Evolutionary conservation across 1,140 invertebrate species (phyloP), one percentile per base, ranked within the genome.

Genomic region (Trichomalopsis sarcophagae): DNA sequence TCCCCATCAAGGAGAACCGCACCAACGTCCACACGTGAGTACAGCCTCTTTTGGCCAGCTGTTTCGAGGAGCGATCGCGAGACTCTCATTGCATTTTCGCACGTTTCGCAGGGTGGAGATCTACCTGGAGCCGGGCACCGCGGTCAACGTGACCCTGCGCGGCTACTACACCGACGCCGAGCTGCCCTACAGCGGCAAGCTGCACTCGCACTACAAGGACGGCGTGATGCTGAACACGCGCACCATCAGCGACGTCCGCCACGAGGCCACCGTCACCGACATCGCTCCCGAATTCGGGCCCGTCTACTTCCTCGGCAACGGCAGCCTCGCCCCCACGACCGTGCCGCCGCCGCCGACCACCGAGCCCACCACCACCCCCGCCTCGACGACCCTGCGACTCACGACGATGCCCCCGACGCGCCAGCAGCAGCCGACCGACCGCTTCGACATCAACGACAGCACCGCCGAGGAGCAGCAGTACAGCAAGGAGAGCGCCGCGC

Each of bases 241-340:
- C 0, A 40, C 27, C 5, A 75, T 86, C 27, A 94, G 92, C 68
- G 95, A 95, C 13, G 94, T 93, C 84, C 93, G 94, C 69, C 92
- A 94, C 14, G 96, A 97, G 90, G 94, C 95, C 73, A 95, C 94
- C 6, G 93, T 97, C 89, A 91, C 93, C 71, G 95, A 97, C 87
- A 93, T 97, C 0, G 94, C 93, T 82, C 93, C 95, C 5, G 94
- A 95, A 84, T 96, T 95, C 83, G 95, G 96, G 44, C 95, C 96
- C 21, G 94, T 96, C 23, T 97, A 96, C 90, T 97, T 95, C 90
- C 88, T 96, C 33, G 94, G 94, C 62, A 97, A 97, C 90, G 95
- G 95, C 82, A 96, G 94, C 23, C 90, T 96, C 11, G 96, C 97
- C 11, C 96, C 97, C 21, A 97, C 96, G 2, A 97, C 96, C 0